Evolutionary conservation across 2,888 invertebrate genomes (phyloP).

Genomic region (Branchellion lobata): DNA sequence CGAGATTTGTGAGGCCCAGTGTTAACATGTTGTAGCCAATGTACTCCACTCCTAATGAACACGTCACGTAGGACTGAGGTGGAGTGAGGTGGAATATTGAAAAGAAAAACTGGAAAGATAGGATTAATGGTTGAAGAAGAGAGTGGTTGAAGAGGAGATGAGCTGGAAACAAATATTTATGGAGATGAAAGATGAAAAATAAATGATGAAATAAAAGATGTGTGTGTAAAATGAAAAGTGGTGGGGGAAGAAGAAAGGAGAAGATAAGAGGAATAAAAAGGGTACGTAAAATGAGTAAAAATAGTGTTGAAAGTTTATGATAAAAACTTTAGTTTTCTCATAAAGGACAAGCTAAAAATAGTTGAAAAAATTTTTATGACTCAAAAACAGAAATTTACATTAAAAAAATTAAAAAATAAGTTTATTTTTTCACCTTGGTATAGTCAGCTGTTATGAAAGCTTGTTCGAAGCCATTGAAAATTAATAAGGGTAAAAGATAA

Average conservation of each 20-base stretch:
- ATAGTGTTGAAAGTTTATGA: too few species aligned
- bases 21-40: slow-evolving; percentile 62
- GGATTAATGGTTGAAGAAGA: background rate
- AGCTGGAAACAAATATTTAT: background rate
- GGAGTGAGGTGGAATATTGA: background rate
- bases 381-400: too few species aligned
- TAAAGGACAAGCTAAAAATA: too few species aligned
- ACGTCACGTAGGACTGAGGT: slow-evolving; percentile 59
- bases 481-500: slow-evolving; percentile 58
- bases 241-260: too few species aligned
- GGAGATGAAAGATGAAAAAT: too few species aligned
- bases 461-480: slow-evolving; percentile 61
- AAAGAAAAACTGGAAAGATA: background rate
- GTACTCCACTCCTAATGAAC: slow-evolving; percentile 59
- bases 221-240: too few species aligned
- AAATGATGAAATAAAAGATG: too few species aligned
- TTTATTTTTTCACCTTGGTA: slow-evolving; percentile 58
- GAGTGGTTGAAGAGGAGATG: background rate
- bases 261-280: too few species aligned
- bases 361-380: too few species aligned
- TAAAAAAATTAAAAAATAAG: too few species aligned
- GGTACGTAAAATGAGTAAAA: too few species aligned
- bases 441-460: slow-evolving; percentile 61
- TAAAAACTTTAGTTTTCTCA: too few species aligned
- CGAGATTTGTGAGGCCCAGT: slow-evolving; percentile 58